Conservation (phyloP, 2,888 invertebrate species). For the Acleris literana region DNA sequence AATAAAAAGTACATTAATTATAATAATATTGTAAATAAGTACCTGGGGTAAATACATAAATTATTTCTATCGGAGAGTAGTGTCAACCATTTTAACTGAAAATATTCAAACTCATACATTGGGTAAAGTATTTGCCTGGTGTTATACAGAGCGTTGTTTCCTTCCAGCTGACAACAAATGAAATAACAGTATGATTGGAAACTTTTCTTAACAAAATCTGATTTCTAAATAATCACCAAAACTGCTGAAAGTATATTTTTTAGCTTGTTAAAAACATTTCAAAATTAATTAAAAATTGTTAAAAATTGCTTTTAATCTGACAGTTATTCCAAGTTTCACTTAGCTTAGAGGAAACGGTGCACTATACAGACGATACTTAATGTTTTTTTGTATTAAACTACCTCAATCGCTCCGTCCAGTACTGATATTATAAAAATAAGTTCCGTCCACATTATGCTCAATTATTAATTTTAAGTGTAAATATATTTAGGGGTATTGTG, state of each 20-base stretch:
- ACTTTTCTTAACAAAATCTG: too few relatives aligned
- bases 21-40: constrained; percentile 41
- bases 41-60: constrained; percentile 32
- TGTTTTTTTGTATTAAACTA: constrained; percentile 53
- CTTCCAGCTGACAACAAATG: neutral
- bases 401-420: constrained; percentile 59
- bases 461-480: constrained; percentile 33
- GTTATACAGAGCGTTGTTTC: too few relatives aligned
- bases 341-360: too few relatives aligned
- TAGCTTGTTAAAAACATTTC: too few relatives aligned
- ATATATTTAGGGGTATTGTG: constrained; percentile 30
- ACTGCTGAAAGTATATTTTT: too few relatives aligned
- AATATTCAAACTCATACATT: constrained; percentile 2
- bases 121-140: constrained; percentile 1
- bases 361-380: neutral
- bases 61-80: neutral
- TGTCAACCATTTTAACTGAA: neutral
- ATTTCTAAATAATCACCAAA: too few relatives aligned
- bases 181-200: neutral
- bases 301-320: too few relatives aligned
- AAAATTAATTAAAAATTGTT: too few relatives aligned
- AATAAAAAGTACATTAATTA: constrained; percentile 28
- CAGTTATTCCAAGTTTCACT: too few relatives aligned
- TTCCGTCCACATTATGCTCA: constrained; percentile 62
- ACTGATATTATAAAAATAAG: constrained; percentile 42